These are phyloP conservation scores for Lepilemur septentrionalis DNA, from an alignment of 2,797 vertebrate genomes.

Conservation along the genomic window DNA sequence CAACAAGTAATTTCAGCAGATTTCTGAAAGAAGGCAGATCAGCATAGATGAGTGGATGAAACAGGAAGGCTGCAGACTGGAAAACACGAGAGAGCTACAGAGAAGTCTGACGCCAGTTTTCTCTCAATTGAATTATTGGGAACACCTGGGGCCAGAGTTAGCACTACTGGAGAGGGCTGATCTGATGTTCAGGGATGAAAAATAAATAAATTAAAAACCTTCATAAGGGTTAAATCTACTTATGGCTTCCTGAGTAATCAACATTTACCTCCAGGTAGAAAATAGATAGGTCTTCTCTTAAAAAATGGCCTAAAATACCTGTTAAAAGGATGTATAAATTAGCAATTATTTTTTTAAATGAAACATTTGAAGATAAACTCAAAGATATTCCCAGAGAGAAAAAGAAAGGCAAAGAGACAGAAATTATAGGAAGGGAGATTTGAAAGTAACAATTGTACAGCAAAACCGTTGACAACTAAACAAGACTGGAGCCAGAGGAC, in stretches of 20 bases:
- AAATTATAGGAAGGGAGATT: background rate
- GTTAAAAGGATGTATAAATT: background rate
- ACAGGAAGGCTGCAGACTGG: background rate
- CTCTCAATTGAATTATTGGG: background rate
- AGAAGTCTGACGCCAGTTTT: background rate
- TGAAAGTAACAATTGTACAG: background rate
- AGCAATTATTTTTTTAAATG: background rate
- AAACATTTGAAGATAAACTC: background rate
- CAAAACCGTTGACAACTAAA: background rate
- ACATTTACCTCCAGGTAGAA: constrained; percentile 17
- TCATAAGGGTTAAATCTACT: background rate
- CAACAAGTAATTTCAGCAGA: background rate
- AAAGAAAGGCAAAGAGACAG: background rate
- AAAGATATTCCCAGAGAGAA: background rate
- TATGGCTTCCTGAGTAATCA: background rate
- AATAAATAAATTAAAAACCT: background rate
- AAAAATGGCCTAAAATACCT: background rate
- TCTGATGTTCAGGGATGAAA: background rate
- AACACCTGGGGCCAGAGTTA: background rate
- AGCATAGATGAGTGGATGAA: background rate
- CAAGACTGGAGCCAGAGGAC: background rate
- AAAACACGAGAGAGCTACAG: background rate
- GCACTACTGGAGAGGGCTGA: background rate
- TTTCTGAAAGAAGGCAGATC: background rate
- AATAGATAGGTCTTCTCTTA: background rate